Evolutionary conservation across 2,888 invertebrate species (phyloP).

Genomic region (Lasioglossum lativentre): DNA sequence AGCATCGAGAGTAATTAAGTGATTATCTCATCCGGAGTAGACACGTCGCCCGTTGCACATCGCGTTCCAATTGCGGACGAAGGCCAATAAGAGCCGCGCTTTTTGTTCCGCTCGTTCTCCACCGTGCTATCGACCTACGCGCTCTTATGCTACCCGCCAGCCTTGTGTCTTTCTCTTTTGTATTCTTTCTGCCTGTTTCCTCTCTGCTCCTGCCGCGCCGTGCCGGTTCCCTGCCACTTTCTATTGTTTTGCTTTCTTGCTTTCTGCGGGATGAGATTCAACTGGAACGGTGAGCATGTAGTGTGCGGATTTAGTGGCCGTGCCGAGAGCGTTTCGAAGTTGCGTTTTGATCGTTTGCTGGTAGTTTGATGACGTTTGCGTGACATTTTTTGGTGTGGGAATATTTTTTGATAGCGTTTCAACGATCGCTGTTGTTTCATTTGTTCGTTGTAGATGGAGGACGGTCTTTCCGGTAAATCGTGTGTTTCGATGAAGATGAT

Average conservation of each 20-base stretch:
- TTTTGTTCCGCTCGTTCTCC: constrained; percentile 36
- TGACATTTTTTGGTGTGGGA: background rate
- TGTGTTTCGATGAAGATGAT: background rate
- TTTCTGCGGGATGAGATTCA: constrained; percentile 1
- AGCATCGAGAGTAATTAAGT: constrained; percentile 76
- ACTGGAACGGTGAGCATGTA: background rate
- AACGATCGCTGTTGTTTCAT: background rate
- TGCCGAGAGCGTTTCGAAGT: background rate
- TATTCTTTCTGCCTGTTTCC: background rate
- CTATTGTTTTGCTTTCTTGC: constrained; percentile 6
- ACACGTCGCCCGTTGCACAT: constrained; percentile 70
- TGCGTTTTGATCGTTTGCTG: background rate
- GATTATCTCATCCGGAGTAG: constrained; percentile 76
- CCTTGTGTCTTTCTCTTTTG: background rate
- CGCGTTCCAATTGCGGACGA: constrained; percentile 48
- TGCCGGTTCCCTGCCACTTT: background rate
- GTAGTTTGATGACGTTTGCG: background rate
- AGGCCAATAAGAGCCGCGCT: constrained; percentile 54
- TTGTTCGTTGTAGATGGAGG: background rate
- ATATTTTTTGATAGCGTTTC: background rate
- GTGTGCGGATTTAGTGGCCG: background rate
- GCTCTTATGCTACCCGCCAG: background rate
- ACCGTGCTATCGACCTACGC: constrained; percentile 34
- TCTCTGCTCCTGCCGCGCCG: background rate
- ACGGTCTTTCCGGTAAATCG: background rate